Evolutionary conservation across 2,888 invertebrate species (phyloP), one percentile per base, ranked within the genome.

Genomic region (Metalampra italica): DNA sequence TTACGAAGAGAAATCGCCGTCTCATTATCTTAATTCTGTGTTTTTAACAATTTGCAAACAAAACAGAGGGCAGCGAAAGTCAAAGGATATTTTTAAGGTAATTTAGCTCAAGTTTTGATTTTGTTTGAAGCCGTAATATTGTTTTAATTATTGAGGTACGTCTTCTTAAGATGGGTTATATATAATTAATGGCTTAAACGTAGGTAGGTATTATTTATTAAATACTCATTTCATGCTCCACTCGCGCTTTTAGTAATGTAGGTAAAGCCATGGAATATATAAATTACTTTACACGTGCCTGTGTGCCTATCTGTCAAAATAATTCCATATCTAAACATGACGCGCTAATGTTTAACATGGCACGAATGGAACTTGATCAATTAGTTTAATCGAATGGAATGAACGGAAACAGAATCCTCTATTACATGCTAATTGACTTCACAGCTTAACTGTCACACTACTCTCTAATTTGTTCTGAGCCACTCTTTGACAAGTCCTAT

Each of bases 11-110:
- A 41, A 47, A 53, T 47, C 37, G 43, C 52, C 38, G 45, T 50
- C 47, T 53, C 47, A 53, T 49, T 47, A 50, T 45, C 45, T 45
- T 41, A 50, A 45, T 50, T 40, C 43, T 39, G 45, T 47, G 45
- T 47, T 49, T 49, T 37, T 29, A 30, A 40, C 43, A 41, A 42
- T 49, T 42, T 42, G n/a, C 8, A 9, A 12, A 42, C 41, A 42
- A 45, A 45, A 42, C 32, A 41, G 12, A 13, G n/a, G 43, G 13
- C 12, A 32, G 8, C 22, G n/a, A 41, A 41, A 39, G 14, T 39
- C 14, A 39, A 39, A 14, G 14, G 39, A 39, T 39, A 39, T 39
- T 39, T 38, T 39, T 15, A 39, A 42, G 29, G 29, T 36, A 36
- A 36, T 40, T 40, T 13, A 40, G 22, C 39, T 39, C 8, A n/a